Evolutionary conservation across 2,888 invertebrate genomes (phyloP).

Genomic region (Galerucella pusilla): DNA sequence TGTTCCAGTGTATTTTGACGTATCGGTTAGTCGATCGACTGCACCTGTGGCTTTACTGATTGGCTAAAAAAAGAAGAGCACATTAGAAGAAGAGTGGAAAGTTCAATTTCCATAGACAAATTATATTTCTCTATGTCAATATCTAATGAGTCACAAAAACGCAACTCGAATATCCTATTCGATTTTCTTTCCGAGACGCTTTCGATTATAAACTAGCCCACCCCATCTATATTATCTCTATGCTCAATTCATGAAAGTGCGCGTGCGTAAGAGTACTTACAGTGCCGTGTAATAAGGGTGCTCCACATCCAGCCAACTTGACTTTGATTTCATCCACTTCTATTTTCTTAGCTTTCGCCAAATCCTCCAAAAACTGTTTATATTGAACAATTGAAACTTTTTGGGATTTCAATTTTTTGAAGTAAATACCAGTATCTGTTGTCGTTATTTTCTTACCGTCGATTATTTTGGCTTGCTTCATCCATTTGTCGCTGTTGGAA

Average conservation of each 20-base stretch:
- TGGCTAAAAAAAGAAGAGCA: slow-evolving; percentile 54
- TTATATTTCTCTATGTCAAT: too few relatives aligned
- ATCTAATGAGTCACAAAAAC: too few relatives aligned
- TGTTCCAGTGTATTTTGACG: slow-evolving; percentile 89
- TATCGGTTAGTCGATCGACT: slow-evolving; percentile 84
- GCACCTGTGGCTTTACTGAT: slow-evolving; percentile 62
- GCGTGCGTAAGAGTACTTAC: slow-evolving; percentile 54
- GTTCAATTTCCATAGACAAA: too few relatives aligned
- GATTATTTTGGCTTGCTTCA: slow-evolving; percentile 89
- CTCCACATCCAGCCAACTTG: slow-evolving; percentile 83
- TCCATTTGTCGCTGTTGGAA: slow-evolving; percentile 94
- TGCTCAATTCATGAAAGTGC: too few relatives aligned
- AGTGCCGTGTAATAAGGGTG: slow-evolving; percentile 73
- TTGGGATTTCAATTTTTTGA: slow-evolving; percentile 88
- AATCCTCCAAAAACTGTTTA: slow-evolving; percentile 85
- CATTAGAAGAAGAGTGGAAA: too few relatives aligned
- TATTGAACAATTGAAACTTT: slow-evolving; percentile 84
- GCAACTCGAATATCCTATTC: too few relatives aligned
- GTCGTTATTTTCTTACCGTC: slow-evolving; percentile 88
- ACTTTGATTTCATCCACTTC: slow-evolving; percentile 82
- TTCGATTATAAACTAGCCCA: too few relatives aligned
- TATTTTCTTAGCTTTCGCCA: slow-evolving; percentile 86
- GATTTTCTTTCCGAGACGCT: too few relatives aligned
- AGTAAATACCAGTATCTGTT: slow-evolving; percentile 90
- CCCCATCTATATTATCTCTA: too few relatives aligned